Conservation (phyloP, 2,888 invertebrate species). For the Helleia helle region DNA sequence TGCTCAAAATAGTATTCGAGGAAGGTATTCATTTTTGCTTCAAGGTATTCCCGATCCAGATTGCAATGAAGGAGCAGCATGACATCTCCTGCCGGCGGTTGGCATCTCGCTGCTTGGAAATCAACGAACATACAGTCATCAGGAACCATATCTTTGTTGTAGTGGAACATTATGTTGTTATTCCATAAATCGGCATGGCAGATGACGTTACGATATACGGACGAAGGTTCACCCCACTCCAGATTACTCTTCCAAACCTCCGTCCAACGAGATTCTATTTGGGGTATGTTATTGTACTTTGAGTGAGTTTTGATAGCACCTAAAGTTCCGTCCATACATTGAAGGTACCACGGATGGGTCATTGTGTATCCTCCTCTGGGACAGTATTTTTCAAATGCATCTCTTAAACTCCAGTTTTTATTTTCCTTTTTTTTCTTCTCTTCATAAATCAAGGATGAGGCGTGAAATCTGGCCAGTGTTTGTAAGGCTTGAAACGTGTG, state of each 20-base stretch:
- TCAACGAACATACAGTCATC: slow-evolving; percentile 78
- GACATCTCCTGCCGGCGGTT: slow-evolving; percentile 78
- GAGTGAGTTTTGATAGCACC: slow-evolving; percentile 43
- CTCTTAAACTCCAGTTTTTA: slow-evolving; percentile 34
- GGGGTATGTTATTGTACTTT: slow-evolving; percentile 31
- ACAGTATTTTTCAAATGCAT: slow-evolving; percentile 36
- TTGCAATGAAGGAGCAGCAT: slow-evolving; percentile 72
- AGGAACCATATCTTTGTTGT: slow-evolving; percentile 41
- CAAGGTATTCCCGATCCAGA: slow-evolving; percentile 57
- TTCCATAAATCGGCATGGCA: slow-evolving; percentile 78
- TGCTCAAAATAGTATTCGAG: slow-evolving; percentile 72
- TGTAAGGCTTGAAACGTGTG: slow-evolving; percentile 60
- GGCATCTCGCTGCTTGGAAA: slow-evolving; percentile 78
- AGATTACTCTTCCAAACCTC: slow-evolving; percentile 42
- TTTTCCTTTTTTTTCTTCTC: slow-evolving; percentile 43
- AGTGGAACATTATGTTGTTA: slow-evolving; percentile 76
- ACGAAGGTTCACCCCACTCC: slow-evolving; percentile 34
- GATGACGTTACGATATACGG: slow-evolving; percentile 60
- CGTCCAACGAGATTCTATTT: slow-evolving; percentile 41
- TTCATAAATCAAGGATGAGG: slow-evolving; percentile 67
- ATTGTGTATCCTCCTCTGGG: slow-evolving; percentile 39
- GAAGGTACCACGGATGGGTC: slow-evolving; percentile 41
- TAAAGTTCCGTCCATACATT: slow-evolving; percentile 49
- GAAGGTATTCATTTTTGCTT: slow-evolving; percentile 58
- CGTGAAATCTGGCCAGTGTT: slow-evolving; percentile 65